These are phyloP conservation scores for Psix sp. DNA, from an alignment of 1,140 invertebrate genomes.

Conservation along the genomic window DNA sequence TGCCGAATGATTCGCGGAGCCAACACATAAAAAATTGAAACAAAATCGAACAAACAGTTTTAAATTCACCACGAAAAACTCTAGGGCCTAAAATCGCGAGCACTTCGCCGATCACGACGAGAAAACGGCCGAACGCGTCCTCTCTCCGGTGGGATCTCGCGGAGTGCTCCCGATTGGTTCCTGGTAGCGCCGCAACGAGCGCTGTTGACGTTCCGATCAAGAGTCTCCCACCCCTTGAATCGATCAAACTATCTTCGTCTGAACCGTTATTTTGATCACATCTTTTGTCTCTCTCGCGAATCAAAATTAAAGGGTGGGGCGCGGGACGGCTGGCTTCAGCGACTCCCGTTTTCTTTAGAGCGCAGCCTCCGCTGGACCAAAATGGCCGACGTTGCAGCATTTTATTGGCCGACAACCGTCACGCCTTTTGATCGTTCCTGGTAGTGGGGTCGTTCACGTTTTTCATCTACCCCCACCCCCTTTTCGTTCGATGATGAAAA, in stretches of 20 bases:
- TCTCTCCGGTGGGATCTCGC: constrained; percentile 45
- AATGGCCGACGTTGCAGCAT: constrained; percentile 33
- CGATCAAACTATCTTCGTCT: constrained; percentile 3
- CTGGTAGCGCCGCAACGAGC: constrained; percentile 48
- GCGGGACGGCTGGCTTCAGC: not conserved
- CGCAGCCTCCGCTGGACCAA: constrained; percentile 60
- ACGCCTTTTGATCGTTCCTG: too few relatives aligned
- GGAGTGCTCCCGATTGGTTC: constrained; percentile 48
- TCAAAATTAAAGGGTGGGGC: constrained; percentile 2
- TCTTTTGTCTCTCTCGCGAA: constrained; percentile 1
- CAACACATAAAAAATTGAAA: too few relatives aligned
- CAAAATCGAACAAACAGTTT: too few relatives aligned
- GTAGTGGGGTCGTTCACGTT: not conserved
- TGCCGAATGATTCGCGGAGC: too few relatives aligned
- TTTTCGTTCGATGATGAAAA: not conserved
- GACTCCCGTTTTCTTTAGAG: constrained; percentile 3
- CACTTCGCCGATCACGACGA: constrained; percentile 26
- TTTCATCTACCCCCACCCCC: not conserved
- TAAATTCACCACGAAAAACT: not conserved
- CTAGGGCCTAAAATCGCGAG: not conserved
- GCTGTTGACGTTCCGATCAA: constrained; percentile 17
- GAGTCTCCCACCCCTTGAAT: constrained; percentile 4
- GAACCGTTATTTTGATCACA: not conserved
- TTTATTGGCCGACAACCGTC: constrained; percentile 16
- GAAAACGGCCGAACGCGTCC: constrained; percentile 48